Conservation (phyloP, 2,888 invertebrate species). For the Oithona nana region DNA sequence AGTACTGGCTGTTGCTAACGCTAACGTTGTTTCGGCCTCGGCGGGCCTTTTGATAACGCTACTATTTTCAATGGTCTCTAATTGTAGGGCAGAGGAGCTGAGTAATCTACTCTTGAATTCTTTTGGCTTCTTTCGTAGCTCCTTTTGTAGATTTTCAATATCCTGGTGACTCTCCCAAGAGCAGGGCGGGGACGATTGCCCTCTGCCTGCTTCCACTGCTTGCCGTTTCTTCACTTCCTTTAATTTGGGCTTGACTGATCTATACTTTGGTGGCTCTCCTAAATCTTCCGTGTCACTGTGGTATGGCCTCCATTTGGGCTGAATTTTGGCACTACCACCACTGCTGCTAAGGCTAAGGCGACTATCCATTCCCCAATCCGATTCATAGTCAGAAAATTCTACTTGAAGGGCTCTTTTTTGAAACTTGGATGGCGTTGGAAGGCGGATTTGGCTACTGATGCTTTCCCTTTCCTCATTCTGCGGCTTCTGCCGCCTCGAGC, state of each 20-base stretch:
- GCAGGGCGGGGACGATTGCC: not conserved
- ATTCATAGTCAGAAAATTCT: not conserved
- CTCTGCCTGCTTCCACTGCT: not conserved
- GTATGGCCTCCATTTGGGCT: not conserved
- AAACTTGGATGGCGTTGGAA: conserved; percentile 3
- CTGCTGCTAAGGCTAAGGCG: no score
- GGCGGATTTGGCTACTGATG: no score
- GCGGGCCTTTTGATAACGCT: not conserved
- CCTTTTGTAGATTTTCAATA: not conserved
- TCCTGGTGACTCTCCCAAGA: not conserved
- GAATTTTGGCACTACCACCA: not conserved
- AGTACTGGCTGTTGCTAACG: not conserved
- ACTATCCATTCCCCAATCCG: not conserved
- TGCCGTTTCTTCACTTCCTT: not conserved
- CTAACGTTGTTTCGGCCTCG: not conserved
- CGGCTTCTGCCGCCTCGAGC: no score
- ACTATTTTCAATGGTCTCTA: not conserved
- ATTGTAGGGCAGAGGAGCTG: not conserved
- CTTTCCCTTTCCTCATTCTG: no score
- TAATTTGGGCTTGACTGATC: not conserved
- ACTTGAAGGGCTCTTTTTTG: not conserved
- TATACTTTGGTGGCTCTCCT: not conserved
- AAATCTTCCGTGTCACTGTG: conserved; percentile 3
- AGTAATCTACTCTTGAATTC: not conserved
- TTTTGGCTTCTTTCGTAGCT: not conserved